Evolutionary conservation across 2,797 vertebrate species (phyloP).

Genomic region (Pteronotus mesoamericanus): DNA sequence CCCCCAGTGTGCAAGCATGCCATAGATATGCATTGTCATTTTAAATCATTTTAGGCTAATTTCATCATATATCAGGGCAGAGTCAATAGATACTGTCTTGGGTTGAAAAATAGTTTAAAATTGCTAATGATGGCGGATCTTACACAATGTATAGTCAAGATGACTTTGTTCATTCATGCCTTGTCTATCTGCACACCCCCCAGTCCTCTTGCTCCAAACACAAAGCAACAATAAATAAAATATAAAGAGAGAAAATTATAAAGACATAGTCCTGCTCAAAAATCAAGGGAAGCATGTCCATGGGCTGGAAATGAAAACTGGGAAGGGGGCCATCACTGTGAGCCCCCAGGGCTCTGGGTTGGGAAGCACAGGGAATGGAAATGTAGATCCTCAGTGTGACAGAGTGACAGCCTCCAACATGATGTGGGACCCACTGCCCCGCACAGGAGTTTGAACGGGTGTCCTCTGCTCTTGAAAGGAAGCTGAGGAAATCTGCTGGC

Average conservation of each 20-base stretch:
- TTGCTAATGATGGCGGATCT: neutral
- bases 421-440: neutral
- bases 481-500: neutral
- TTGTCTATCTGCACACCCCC: neutral
- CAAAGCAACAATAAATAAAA: neutral
- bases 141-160: neutral
- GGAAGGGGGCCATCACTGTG: neutral
- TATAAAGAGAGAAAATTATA: neutral
- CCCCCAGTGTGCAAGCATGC: neutral
- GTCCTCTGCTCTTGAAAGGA: neutral
- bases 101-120: neutral
- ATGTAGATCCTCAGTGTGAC: neutral
- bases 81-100: neutral
- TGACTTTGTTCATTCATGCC: neutral
- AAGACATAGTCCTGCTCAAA: neutral
- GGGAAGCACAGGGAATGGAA: neutral
- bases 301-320: neutral
- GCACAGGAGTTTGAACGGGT: too few relatives aligned
- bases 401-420: neutral
- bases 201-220: neutral
- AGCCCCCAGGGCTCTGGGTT: neutral
- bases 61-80: conserved; percentile 9
- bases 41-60: conserved; percentile 2
- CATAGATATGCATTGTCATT: neutral
- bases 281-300: neutral